Base-by-base conservation (phyloP, 2,888 invertebrate species). In the Tachystola acroxantha region DNA sequence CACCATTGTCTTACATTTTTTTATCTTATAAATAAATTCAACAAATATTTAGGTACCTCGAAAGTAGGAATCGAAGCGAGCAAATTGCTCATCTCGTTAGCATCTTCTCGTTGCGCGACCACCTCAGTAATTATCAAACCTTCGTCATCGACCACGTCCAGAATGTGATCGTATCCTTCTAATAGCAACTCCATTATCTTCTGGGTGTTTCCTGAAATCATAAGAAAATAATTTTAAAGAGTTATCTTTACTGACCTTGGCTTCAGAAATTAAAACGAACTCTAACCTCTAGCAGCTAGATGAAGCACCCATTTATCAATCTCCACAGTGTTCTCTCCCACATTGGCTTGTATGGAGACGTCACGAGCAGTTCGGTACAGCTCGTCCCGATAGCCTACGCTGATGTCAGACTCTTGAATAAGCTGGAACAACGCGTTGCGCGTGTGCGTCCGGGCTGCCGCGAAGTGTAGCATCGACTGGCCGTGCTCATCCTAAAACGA, bases 391-490 rank as follows among this genome's bases (percentile, higher is more conserved):
- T 92, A 94, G 0, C 93, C 94, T 32, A 96, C 87, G 67, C 94
- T 95, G 13, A 94, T 90, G 50, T 93, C 92, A 0, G 93, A 91
- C 63, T 96, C 96, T 61, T 92, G 90, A 3, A 96, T 89, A 11
- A 96, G 85, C 56, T 95, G 93, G 60, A 93, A 92, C 24, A 96
- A 82, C 0, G 94, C 94, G 46, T 94, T 93, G 33, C 93, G 90
- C 0, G 94, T 91, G 63, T 96, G 96, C 0, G 93, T 90, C 31
- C 95, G 90, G 0, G 94, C 93, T 1, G 95, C 93, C 0, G 96
- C 96, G 73, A 95, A 96, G 73, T 97, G 96, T 22, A 96, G 75
- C 89, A 96, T 93, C 43, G 94, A 95, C 70, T 96, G 96, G 0
- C 96, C 96, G 55, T 95, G 94, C 64, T 96, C 96, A 57, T 96